Conservation (phyloP, 1,140 invertebrate genomes). For the Drosophila tani region DNA sequence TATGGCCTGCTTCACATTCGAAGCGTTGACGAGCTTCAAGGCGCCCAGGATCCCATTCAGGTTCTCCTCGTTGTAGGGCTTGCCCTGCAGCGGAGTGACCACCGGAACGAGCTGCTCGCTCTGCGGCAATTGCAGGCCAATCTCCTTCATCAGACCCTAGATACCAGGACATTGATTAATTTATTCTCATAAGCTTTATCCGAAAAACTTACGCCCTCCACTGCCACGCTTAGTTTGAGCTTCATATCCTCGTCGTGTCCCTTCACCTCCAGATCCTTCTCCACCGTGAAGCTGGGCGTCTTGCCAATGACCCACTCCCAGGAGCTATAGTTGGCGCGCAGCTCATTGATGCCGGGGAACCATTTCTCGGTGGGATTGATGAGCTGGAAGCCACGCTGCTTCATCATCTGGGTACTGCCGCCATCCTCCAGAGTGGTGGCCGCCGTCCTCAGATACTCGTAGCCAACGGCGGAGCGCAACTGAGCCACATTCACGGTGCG, state of each 20-base stretch:
- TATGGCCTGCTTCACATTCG: conserved; percentile 82
- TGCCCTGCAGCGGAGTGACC: conserved; percentile 73
- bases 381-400: conserved; percentile 92
- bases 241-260: conserved; percentile 70
- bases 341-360: conserved; percentile 91
- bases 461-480: conserved; percentile 90
- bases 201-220: conserved; percentile 67
- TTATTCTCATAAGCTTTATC: rapidly evolving
- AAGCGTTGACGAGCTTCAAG: conserved; percentile 74
- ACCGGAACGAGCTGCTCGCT: conserved; percentile 75
- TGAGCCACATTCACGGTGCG: conserved; percentile 89
- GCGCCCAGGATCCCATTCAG: conserved; percentile 77
- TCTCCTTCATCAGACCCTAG: conserved; percentile 78
- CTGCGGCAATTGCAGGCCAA: conserved; percentile 68
- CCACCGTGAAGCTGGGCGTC: conserved; percentile 93
- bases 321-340: conserved; percentile 88
- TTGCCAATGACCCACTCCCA: conserved; percentile 97
- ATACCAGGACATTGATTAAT: neutral
- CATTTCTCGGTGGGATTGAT: conserved; percentile 94
- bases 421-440: conserved; percentile 89
- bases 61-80: conserved; percentile 78
- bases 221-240: conserved; percentile 71
- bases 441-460: conserved; percentile 92
- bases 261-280: conserved; percentile 80
- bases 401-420: conserved; percentile 88